Evolutionary conservation across 2,113 vertebrate species (phyloP).

Genomic region (Alligator mississippiensis): DNA sequence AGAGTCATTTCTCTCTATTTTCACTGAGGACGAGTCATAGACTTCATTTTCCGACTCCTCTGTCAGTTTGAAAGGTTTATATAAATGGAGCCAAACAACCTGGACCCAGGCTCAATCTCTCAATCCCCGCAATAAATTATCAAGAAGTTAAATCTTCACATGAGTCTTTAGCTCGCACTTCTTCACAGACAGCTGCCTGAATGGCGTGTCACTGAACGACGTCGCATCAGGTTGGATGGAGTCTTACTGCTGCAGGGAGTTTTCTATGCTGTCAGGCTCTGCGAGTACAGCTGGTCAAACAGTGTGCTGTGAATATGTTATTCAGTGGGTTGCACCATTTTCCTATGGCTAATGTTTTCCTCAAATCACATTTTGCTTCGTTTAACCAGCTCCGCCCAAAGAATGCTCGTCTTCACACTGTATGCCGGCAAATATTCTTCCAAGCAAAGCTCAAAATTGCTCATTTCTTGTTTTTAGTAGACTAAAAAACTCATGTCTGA

Average conservation of each 20-base stretch:
- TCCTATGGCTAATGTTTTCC: not conserved
- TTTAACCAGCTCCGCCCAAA: not conserved
- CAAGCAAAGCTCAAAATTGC: not conserved
- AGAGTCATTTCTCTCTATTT: not conserved
- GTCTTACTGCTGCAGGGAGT: not conserved
- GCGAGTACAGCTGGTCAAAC: not conserved
- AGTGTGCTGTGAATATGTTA: not conserved
- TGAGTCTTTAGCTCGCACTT: not conserved
- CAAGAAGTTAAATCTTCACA: constrained; percentile 2
- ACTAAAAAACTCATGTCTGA: not conserved
- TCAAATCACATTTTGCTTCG: not conserved
- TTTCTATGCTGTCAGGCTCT: not conserved
- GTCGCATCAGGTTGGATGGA: not conserved
- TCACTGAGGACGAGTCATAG: constrained; percentile 10
- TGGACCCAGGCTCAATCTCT: constrained; percentile 28
- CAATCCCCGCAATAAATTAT: constrained; percentile 29
- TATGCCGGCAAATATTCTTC: not conserved
- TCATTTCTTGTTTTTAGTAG: not conserved
- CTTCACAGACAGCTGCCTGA: not conserved
- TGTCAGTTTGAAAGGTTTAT: constrained; percentile 41
- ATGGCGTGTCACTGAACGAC: not conserved
- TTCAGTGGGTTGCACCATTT: not conserved
- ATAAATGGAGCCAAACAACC: constrained; percentile 13
- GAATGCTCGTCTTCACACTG: not conserved
- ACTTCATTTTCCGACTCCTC: constrained; percentile 4